Conservation (phyloP, 1,140 invertebrate genomes). For the Papilio dardanus region DNA sequence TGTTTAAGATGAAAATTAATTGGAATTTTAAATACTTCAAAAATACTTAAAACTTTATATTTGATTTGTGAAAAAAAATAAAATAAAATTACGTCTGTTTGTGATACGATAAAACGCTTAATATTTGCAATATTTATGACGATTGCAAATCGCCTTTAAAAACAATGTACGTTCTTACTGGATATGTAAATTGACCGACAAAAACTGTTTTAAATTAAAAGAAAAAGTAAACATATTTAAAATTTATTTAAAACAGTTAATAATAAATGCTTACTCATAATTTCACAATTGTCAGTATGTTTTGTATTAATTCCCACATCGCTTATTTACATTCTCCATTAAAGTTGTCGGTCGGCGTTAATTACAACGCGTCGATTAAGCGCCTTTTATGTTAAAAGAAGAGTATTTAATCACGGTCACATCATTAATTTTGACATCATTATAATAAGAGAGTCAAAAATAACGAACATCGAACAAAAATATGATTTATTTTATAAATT, state of each 20-base stretch:
- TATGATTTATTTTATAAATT: no score
- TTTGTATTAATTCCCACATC: not conserved
- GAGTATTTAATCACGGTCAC: not conserved
- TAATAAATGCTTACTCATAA: not conserved
- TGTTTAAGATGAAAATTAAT: not conserved
- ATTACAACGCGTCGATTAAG: not conserved
- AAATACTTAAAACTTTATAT: not conserved
- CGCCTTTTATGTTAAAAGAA: not conserved
- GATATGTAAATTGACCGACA: not conserved
- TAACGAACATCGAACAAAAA: no score
- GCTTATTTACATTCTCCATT: not conserved
- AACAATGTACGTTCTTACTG: not conserved
- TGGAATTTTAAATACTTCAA: not conserved
- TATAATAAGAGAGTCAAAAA: not conserved
- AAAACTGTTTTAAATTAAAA: not conserved
- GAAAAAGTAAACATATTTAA: not conserved
- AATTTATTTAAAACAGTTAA: not conserved
- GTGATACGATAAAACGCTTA: not conserved
- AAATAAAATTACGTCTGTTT: not conserved
- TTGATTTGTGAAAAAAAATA: not conserved
- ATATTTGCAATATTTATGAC: not conserved
- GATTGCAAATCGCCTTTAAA: not conserved
- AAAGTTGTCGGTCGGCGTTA: not conserved
- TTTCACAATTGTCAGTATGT: not conserved
- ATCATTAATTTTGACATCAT: not conserved